A percentile compares a stretch with the other conserved stretches of the same genome.
phyloP scores from a whole-genome alignment of 2,888 invertebrate species.

The Tenthredo livida region DNA sequence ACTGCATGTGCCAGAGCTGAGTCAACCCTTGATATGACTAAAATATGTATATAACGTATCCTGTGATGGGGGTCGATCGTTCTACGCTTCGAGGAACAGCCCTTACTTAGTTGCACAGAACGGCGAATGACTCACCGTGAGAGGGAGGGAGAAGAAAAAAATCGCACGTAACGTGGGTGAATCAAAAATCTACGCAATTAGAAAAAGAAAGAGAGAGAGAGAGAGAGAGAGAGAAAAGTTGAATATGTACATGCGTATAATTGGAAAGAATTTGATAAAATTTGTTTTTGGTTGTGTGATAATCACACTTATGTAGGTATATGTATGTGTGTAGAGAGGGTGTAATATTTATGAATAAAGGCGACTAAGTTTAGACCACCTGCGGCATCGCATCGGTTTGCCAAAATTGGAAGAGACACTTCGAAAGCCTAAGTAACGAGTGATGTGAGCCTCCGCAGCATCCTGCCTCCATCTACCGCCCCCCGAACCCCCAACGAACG shows the following conservation, averaged over 20 bases:
- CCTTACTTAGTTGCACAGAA: background rate
- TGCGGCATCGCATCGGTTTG: slow-evolving; percentile 9
- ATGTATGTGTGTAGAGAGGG: background rate
- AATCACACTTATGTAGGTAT: no score
- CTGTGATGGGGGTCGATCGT: slow-evolving; percentile 12
- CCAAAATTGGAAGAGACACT: slow-evolving; percentile 45
- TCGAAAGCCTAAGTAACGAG: slow-evolving; percentile 48
- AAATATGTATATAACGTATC: background rate
- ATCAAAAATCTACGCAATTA: background rate
- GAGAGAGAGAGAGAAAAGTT: background rate
- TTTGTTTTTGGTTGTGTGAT: background rate
- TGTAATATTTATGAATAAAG: background rate
- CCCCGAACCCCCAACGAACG: background rate
- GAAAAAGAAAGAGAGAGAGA: background rate
- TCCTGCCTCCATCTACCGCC: background rate
- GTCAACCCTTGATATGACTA: slow-evolving; percentile 8
- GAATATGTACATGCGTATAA: background rate
- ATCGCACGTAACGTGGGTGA: background rate
- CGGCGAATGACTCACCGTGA: background rate
- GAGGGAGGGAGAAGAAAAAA: background rate
- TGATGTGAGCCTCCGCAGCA: slow-evolving; percentile 17
- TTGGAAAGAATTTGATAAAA: background rate
- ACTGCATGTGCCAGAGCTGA: background rate
- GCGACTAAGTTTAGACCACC: background rate
- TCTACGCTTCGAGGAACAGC: background rate